Percentiles rank a stretch among this genome's conserved stretches.
These are phyloP conservation scores for Callipepla californica DNA, from an alignment of 2,113 vertebrate genomes.

Conservation along the genomic window DNA sequence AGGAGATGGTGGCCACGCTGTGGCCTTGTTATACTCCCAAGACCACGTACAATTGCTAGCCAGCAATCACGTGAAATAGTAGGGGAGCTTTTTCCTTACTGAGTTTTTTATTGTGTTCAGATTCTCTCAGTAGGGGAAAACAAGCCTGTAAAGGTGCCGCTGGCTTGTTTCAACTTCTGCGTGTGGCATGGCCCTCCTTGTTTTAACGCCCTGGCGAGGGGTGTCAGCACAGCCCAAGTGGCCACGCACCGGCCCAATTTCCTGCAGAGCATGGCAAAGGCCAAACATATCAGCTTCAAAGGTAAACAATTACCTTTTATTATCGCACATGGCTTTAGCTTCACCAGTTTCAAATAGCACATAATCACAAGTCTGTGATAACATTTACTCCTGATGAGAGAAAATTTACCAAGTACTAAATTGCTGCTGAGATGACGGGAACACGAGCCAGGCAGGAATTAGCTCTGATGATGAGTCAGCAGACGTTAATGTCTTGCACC, in stretches of 20 bases:
- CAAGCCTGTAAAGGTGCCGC: slow-evolving; percentile 2
- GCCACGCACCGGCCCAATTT: slow-evolving; percentile 18
- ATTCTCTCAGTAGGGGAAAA: not conserved
- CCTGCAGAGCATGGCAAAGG: not conserved
- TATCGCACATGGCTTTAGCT: slow-evolving; percentile 68
- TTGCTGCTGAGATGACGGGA: slow-evolving; percentile 69
- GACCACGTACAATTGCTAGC: not conserved
- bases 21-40: not conserved
- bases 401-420: slow-evolving; percentile 70
- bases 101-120: not conserved
- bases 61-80: not conserved
- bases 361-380: slow-evolving; percentile 70
- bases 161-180: slow-evolving; percentile 23
- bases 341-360: slow-evolving; percentile 67
- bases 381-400: slow-evolving; percentile 69
- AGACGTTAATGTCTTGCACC: slow-evolving; percentile 44
- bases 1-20: not conserved
- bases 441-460: slow-evolving; percentile 64
- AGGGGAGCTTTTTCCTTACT: not conserved
- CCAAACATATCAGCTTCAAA: slow-evolving; percentile 56
- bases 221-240: not conserved
- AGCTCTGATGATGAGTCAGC: slow-evolving; percentile 63
- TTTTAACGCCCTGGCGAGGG: not conserved
- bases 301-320: slow-evolving; percentile 76
- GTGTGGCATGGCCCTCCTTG: not conserved